Base-by-base conservation (phyloP, 2,113 vertebrate species). In the Eurystomus gularis region DNA sequence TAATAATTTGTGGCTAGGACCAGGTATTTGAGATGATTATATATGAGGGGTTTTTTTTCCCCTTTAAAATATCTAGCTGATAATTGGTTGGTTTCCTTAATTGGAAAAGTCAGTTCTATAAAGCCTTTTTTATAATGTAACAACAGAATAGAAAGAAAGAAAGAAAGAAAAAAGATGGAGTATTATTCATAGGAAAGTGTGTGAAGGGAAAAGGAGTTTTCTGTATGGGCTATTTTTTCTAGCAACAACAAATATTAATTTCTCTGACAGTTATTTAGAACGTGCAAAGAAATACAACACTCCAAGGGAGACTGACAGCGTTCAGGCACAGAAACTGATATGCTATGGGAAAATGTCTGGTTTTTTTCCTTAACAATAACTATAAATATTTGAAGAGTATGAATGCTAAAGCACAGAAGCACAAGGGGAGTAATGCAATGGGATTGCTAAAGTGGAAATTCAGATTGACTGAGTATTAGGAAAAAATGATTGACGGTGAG, bases 361-460 rank as follows among this genome's bases (percentile, higher is more conserved):
- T 0, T 51, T 85, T 68, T 90, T 76, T 70, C 55, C 54, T 51
- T 86, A 81, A 81, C 60, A 93, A 71, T 86, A 83, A 35, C 79
- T 88, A 48, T 88, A 95, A 92, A 90, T 94, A 95, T 90, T 93
- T 93, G 60, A 95, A 83, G 79, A 90, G 16, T 51, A 11, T 90
- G 83, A 94, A 73, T 65, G 48, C 66, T 48, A 23, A 92, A 80
- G 48, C 54, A 54, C 29, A n/a, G 68, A 64, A 86, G 44, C 61
- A 71, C 58, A 90, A 46, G 16, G 70, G 61, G 8, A 60, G n/a
- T 90, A 86, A 89, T 75, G 78, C 0, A 0, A 49, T 88, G 73
- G 18, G 46, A 86, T 83, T 96, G 4, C 75, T 82, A 48, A 88
- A 79, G 28, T 91, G 86, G 94, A 90, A 91, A 86, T 66, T 92